Conservation (phyloP, 2,113 vertebrate species). For the Lethenteron camtschaticum region DNA sequence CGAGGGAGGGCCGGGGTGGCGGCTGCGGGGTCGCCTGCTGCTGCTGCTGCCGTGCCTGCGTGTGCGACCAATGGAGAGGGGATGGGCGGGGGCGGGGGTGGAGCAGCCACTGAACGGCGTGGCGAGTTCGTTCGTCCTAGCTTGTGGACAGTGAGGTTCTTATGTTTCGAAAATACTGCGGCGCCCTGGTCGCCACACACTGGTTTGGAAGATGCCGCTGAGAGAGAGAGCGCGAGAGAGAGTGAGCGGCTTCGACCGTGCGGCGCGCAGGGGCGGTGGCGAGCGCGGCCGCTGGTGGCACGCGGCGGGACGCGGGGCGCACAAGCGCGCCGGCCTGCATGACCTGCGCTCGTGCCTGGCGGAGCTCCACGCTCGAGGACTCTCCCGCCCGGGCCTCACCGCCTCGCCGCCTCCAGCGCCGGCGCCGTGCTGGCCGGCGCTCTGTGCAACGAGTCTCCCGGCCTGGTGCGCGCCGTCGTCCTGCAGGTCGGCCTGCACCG, state of each 20-base stretch:
- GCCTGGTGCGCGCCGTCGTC: conserved; percentile 36
- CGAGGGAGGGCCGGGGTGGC: too few relatives aligned
- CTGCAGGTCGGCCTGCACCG: conserved; percentile 35
- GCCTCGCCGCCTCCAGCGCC: conserved; percentile 52
- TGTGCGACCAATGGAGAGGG: too few relatives aligned
- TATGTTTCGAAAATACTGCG: background rate
- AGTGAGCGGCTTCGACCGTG: conserved; percentile 8
- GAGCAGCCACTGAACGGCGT: too few relatives aligned
- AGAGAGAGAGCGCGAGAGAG: background rate
- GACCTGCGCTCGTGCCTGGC: conserved; percentile 54
- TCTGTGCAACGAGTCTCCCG: conserved; percentile 48
- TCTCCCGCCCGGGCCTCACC: conserved; percentile 42
- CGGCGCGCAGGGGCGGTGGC: conserved; percentile 54
- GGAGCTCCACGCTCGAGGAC: conserved; percentile 37
- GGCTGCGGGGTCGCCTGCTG: too few relatives aligned
- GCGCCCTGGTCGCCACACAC: background rate
- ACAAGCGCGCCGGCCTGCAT: conserved; percentile 47
- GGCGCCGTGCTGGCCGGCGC: conserved; percentile 67
- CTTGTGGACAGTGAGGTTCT: background rate
- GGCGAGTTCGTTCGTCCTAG: background rate
- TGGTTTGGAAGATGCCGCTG: background rate
- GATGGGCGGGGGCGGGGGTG: too few relatives aligned
- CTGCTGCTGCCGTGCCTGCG: too few relatives aligned
- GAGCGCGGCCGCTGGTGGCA: conserved; percentile 68
- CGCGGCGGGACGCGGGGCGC: conserved; percentile 31